These are phyloP conservation scores for Pampus argenteus DNA, from an alignment of 2,797 vertebrate species.

Conservation along the genomic window DNA sequence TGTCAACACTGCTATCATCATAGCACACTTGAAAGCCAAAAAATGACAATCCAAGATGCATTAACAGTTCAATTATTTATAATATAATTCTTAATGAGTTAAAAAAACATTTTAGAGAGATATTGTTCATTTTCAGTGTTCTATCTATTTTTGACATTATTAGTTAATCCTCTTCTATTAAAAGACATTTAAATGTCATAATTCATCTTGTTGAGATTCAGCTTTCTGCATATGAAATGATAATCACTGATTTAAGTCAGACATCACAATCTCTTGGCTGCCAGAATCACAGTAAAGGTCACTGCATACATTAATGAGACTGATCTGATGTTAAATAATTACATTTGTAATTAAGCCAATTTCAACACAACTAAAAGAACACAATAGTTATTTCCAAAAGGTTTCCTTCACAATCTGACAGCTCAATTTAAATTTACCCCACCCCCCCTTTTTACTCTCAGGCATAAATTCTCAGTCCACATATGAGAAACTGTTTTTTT, in stretches of 20 bases:
- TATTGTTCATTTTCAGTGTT: neutral
- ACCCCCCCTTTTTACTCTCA: constrained; percentile 5
- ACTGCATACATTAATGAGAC: constrained; percentile 59
- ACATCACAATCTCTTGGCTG: constrained; percentile 23
- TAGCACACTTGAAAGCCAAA: neutral
- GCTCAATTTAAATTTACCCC: constrained; percentile 33
- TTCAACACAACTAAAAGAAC: constrained; percentile 43
- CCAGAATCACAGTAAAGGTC: constrained; percentile 59
- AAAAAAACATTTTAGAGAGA: neutral
- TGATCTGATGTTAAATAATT: constrained; percentile 52
- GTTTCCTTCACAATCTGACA: constrained; percentile 27
- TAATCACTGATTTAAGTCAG: constrained; percentile 44
- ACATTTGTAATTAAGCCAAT: constrained; percentile 43
- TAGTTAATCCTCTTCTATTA: constrained; percentile 10
- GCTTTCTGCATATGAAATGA: constrained; percentile 14
- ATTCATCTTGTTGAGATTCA: constrained; percentile 23
- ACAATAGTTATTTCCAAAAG: constrained; percentile 25
- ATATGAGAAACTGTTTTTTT: constrained; percentile 24
- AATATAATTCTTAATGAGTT: constrained; percentile 2
- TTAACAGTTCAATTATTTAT: neutral
- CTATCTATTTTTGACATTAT: constrained; percentile 10
- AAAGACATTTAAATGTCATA: constrained; percentile 32
- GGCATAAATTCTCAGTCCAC: neutral
- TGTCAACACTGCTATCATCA: neutral
- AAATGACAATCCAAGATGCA: neutral